Base-by-base conservation (phyloP, 1,140 invertebrate species). In the Harlomillsia oculata region DNA sequence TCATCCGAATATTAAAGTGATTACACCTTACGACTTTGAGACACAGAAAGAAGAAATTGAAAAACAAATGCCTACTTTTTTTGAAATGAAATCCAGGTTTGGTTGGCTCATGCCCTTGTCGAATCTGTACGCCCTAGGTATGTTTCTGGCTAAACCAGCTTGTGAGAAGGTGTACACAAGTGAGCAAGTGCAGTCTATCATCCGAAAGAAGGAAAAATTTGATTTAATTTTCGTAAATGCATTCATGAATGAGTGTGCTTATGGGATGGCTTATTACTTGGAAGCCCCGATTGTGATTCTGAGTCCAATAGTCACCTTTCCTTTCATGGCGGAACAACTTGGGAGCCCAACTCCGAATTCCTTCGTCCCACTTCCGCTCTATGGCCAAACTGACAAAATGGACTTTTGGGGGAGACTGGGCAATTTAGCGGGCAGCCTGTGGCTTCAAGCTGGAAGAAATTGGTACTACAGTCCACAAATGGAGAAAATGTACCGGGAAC, bases 221-320 rank as follows among this genome's bases (percentile, higher is more conserved):
- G 75, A 77, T 65, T 49, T 75, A 1, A 70, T 76, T 2, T 67
- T 76, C 21, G 49, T 72, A 4, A 73, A 75, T 37, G 62, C 69
- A 23, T 74, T 76, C 34, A 67, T 70, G 34, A 72, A 72, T 20
- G 74, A 76, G 34, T 71, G 71, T 4, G 45, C 74, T n/a, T 49
- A 69, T 14, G 70, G 70, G 9, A 48, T 76, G 26, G 75, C 75
- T 26, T 71, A 81, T 53, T 59, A 68, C 29, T 72, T 71, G 39
- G 67, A 72, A 18, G 70, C 67, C 18, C 73, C 72, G 11, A 62
- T 71, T 2, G 66, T 76, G 16, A 60, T 69, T 3, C 65, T 76
- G 9, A 65, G 68, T 23, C 72, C 68, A 20, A 57, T 64, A 1
- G 66, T 68, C 2, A 16, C 43, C 4, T 14, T 34, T 13, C 39